These are phyloP conservation scores for Drosophila ananassae DNA, from an alignment of 1,140 invertebrate species.

Conservation along the genomic window DNA sequence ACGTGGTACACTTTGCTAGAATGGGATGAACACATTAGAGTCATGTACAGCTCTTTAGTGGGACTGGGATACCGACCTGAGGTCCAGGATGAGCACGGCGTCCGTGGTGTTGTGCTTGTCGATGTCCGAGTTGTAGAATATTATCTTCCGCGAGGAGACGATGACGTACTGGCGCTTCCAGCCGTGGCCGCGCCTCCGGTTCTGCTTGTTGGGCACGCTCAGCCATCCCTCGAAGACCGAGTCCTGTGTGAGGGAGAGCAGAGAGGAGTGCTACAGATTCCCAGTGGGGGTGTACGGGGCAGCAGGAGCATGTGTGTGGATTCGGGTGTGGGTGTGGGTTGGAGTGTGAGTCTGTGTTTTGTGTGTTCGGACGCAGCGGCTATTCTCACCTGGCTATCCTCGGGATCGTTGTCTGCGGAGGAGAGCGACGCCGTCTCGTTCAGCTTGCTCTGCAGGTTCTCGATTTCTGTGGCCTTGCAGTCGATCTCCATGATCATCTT, in stretches of 20 bases:
- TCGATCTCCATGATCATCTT: constrained; percentile 97
- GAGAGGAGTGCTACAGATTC: constrained; percentile 74
- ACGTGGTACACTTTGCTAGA: constrained; percentile 98
- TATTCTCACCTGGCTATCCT: constrained; percentile 86
- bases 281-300: constrained; percentile 4
- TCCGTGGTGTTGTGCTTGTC: constrained; percentile 96
- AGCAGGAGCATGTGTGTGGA: constrained; percentile 23
- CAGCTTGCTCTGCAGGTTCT: constrained; percentile 94
- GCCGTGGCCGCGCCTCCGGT: constrained; percentile 95
- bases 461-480: constrained; percentile 97
- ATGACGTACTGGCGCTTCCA: constrained; percentile 99
- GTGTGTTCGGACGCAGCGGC: constrained; percentile 1
- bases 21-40: not conserved
- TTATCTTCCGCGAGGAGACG: constrained; percentile 97
- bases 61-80: constrained; percentile 87
- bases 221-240: constrained; percentile 97
- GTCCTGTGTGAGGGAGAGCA: constrained; percentile 85
- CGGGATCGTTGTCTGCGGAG: constrained; percentile 94
- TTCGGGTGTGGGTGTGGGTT: constrained; percentile 7
- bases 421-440: constrained; percentile 95
- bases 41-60: not conserved
- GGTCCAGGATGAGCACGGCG: constrained; percentile 96
- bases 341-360: constrained; percentile 24
- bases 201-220: constrained; percentile 97
- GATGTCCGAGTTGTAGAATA: constrained; percentile 98